A percentile compares a stretch with the other conserved stretches of the same genome.
Evolutionary conservation across 2,797 vertebrate genomes (phyloP).

Genomic region (Crypturellus tataupa): DNA sequence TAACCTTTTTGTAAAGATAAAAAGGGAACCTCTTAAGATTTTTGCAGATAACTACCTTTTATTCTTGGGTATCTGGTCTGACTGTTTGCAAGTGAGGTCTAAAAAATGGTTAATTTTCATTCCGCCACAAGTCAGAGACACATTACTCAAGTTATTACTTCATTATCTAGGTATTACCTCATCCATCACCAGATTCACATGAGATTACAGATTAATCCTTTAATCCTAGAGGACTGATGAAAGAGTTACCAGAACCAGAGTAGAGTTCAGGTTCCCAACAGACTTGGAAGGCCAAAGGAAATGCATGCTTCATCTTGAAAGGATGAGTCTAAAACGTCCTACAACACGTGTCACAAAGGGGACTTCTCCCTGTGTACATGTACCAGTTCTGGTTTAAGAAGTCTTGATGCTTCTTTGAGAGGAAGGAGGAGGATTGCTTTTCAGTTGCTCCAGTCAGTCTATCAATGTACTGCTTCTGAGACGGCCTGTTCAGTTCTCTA

Average conservation of each 20-base stretch:
- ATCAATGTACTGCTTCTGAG: not conserved
- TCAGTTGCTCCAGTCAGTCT: not conserved
- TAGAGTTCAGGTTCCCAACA: not conserved
- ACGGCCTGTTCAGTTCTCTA: not conserved
- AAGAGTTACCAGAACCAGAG: not conserved
- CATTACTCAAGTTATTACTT: not conserved
- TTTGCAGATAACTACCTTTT: not conserved
- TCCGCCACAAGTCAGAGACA: not conserved
- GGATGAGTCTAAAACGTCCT: not conserved
- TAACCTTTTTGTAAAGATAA: not conserved
- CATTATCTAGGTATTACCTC: not conserved
- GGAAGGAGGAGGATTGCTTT: not conserved
- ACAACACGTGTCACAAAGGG: not conserved
- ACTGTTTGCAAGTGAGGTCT: not conserved
- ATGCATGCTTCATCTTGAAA: not conserved
- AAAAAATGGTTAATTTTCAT: constrained; percentile 9
- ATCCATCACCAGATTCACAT: not conserved
- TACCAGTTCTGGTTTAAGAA: not conserved
- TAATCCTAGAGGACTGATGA: not conserved
- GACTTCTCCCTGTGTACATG: fast-evolving
- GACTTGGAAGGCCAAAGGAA: not conserved
- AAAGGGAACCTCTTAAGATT: not conserved
- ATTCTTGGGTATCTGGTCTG: not conserved
- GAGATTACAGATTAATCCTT: not conserved
- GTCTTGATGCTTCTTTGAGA: not conserved